Conservation (phyloP, 2,113 vertebrate species). For the Capreolus pygargus region DNA sequence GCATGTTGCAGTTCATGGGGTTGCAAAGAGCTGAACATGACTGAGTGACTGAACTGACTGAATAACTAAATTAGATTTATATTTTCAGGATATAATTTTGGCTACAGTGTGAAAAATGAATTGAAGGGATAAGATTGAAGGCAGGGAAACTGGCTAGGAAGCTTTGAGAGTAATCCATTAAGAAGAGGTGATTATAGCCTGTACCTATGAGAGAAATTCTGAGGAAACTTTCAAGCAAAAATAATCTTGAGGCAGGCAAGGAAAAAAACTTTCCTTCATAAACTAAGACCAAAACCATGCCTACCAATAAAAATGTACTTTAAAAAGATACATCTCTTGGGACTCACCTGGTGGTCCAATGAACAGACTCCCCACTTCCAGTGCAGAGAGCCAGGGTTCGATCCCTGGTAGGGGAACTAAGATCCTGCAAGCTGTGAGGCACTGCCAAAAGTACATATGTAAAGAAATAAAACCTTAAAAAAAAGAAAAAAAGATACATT, state of each 20-base stretch:
- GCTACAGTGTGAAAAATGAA: background rate
- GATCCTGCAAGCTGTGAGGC: background rate
- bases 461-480: background rate
- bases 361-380: background rate
- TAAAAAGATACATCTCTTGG: constrained; percentile 57
- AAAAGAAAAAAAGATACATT: background rate
- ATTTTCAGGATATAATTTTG: background rate
- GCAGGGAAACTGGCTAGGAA: background rate
- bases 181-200: background rate
- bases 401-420: background rate
- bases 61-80: background rate
- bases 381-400: background rate
- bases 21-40: background rate
- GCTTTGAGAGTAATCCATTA: rapidly evolving
- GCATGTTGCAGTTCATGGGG: background rate
- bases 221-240: background rate
- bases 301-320: background rate
- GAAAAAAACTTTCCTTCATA: background rate
- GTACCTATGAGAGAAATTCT: background rate
- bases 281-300: background rate
- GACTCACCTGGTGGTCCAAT: background rate
- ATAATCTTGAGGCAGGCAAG: rapidly evolving
- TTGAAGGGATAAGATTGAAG: background rate
- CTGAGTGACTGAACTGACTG: background rate
- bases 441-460: background rate